Evolutionary conservation across 2,888 invertebrate genomes (phyloP).

Genomic region (Drosophila silvestris): DNA sequence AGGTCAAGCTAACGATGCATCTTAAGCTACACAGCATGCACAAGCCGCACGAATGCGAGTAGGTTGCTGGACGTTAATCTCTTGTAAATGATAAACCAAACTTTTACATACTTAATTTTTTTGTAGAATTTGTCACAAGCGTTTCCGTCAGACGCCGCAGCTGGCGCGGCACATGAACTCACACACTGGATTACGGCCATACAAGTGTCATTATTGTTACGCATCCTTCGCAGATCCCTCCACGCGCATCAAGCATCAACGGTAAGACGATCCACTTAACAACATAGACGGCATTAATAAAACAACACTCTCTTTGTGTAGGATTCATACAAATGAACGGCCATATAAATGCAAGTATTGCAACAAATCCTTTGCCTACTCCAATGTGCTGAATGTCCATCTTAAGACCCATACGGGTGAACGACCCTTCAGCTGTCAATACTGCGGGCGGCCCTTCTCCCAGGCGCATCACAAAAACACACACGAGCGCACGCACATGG

Average conservation of each 20-base stretch:
- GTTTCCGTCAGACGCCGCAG: conserved; percentile 82
- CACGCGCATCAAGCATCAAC: conserved; percentile 83
- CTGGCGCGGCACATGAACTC: conserved; percentile 82
- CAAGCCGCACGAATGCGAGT: conserved; percentile 84
- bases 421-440: conserved; percentile 79
- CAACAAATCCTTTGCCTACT: conserved; percentile 80
- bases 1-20: conserved; percentile 79
- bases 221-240: conserved; percentile 84
- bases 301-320: conserved; percentile 21
- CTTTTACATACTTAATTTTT: not conserved
- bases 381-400: conserved; percentile 82
- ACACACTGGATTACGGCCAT: conserved; percentile 83
- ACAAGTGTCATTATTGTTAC: conserved; percentile 82
- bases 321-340: conserved; percentile 83
- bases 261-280: conserved; percentile 52
- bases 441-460: conserved; percentile 74
- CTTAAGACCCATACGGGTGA: conserved; percentile 82
- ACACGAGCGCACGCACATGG: conserved; percentile 70
- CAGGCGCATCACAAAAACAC: conserved; percentile 82
- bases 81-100: not conserved
- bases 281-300: not conserved
- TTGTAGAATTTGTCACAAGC: conserved; percentile 81
- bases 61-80: conserved; percentile 36
- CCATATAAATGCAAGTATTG: conserved; percentile 81
- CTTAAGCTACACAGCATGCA: conserved; percentile 78